Base-by-base conservation (phyloP, 2,888 invertebrate genomes). In the Luperina nickerlii region DNA sequence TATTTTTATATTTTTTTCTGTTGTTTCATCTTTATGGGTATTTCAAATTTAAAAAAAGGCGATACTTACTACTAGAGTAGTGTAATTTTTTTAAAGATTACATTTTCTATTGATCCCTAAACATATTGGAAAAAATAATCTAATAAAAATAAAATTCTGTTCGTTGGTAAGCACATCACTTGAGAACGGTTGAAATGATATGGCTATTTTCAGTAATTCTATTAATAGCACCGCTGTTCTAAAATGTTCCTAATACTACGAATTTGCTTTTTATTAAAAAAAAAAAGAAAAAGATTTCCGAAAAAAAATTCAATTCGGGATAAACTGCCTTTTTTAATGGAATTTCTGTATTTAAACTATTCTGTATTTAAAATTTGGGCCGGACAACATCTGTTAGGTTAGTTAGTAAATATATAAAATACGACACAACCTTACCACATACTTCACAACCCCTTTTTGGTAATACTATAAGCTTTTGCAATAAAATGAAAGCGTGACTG, bases 401-500 rank as follows among this genome's bases (percentile, higher is more conserved):
- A 8, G 32, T 18, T 63, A 32, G 32, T 63, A 32, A 32, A 63
- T 42, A 67, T 67, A n/a, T 67, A n/a, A 48, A 27, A 48, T 67
- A 45, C 20, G 1, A 67, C 7, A 38, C 7, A 48, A 63, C 27
- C 11, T 20, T 51, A 38, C 38, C 38, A 38, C 6, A 38, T 38
- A 38, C 0, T 65, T 51, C 18, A 32, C 20, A n/a, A 20, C 20
- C 27, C 20, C 9, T 69, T 60, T 18, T 51, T 42, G 7, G 6
- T 11, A 32, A 45, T 66, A 8, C 7, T 27, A 48, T 1, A 0
- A 32, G 32, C 48, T 75, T 38, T 0, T 11, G 38, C 15, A 32
- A 73, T 74, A 84, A 81, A 74, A 57, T 65, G 0, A 57, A 54
- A n/a, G 4, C 32, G n/a, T 51, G 57, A 51, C 70, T 62, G 32